Percentiles rank a stretch among this genome's conserved stretches.
phyloP scores from a whole-genome alignment of 2,888 invertebrate genomes.

The Julus scanicus region DNA sequence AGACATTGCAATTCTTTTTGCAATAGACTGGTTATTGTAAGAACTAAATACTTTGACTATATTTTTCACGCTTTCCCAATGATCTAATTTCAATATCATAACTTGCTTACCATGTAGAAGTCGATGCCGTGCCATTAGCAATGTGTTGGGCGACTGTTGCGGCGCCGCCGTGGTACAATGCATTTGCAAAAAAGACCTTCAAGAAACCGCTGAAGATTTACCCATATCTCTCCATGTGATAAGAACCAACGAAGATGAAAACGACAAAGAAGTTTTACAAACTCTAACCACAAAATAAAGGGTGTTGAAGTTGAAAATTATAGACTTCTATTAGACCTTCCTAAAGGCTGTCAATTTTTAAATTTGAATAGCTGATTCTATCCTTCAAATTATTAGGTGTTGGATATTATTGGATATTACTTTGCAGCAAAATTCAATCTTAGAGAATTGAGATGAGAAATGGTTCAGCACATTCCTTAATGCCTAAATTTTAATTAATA shows the following conservation, averaged over 20 bases:
- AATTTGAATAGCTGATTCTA: neutral
- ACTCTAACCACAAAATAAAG: neutral
- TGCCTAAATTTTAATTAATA: too few species aligned
- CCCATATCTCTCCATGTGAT: slow-evolving; percentile 23
- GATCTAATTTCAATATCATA: neutral
- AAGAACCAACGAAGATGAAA: slow-evolving; percentile 10
- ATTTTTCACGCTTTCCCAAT: neutral
- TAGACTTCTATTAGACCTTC: slow-evolving; percentile 1
- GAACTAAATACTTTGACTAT: slow-evolving; percentile 64
- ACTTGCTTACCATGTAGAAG: slow-evolving; percentile 71
- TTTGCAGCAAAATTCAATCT: neutral
- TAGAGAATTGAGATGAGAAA: neutral
- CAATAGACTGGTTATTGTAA: slow-evolving; percentile 92
- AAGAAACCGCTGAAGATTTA: slow-evolving; percentile 2
- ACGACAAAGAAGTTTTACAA: slow-evolving; percentile 45
- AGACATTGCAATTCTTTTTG: slow-evolving; percentile 84
- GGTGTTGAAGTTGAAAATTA: neutral
- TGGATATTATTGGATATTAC: neutral
- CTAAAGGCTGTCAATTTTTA: neutral
- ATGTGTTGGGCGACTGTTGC: slow-evolving; percentile 88
- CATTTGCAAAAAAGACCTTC: slow-evolving; percentile 79
- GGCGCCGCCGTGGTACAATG: slow-evolving; percentile 86
- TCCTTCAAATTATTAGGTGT: neutral
- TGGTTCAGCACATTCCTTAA: too few species aligned
- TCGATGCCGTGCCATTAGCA: slow-evolving; percentile 86